Conservation (phyloP, 2,888 invertebrate genomes). For the Cosmia trapezina region DNA sequence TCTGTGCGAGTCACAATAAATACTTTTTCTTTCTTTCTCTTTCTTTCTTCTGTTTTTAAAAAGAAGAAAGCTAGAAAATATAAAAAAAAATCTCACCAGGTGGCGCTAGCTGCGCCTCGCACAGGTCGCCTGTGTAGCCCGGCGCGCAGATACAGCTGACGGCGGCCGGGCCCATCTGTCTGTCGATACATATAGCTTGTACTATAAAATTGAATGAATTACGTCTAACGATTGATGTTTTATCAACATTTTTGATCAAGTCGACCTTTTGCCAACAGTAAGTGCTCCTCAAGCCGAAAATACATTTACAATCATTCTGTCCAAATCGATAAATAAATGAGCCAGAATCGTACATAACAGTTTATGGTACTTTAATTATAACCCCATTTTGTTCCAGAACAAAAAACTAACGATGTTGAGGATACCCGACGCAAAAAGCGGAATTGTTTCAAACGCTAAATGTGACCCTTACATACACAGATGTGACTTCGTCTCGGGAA, state of each 20-base stretch:
- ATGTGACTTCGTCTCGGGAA: constrained; percentile 22
- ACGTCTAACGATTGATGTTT: not conserved
- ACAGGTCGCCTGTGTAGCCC: constrained; percentile 93
- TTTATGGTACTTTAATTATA: not conserved
- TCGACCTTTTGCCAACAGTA: not conserved
- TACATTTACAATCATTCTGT: not conserved
- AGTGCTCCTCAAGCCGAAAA: not conserved
- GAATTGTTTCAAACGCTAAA: constrained; percentile 17
- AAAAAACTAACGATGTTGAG: constrained; percentile 58
- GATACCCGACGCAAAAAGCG: constrained; percentile 57
- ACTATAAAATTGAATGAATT: not conserved
- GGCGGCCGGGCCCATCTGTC: constrained; percentile 94
- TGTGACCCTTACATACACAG: constrained; percentile 6
- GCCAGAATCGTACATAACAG: not conserved
- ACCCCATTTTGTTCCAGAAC: constrained; percentile 58
- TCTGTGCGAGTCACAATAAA: too few relatives aligned
- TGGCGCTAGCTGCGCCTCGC: constrained; percentile 91
- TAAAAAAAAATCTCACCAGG: constrained; percentile 75
- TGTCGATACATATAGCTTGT: constrained; percentile 73
- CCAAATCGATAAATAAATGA: too few relatives aligned
- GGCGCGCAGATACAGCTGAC: constrained; percentile 93
- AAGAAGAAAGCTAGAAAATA: not conserved
- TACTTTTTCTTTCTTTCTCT: too few relatives aligned
- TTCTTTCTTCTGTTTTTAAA: not conserved
- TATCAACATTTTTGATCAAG: not conserved